Percentiles rank a stretch among this genome's conserved stretches.
Evolutionary conservation across 2,888 invertebrate species (phyloP).

Genomic region (Therioaphis trifolii): DNA sequence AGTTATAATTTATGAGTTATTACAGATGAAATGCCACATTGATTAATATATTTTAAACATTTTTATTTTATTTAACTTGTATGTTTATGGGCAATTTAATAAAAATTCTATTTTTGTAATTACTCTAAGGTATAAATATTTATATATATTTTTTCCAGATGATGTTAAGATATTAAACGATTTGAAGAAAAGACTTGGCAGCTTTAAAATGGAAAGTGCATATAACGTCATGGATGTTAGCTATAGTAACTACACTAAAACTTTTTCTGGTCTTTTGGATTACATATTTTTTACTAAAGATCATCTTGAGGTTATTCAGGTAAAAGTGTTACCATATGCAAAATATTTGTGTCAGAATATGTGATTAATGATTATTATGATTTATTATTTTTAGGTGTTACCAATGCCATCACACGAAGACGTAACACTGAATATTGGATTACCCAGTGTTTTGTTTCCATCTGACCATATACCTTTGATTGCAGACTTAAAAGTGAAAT

Average conservation of each 20-base stretch:
- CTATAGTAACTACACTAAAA: conserved; percentile 43
- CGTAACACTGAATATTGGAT: conserved; percentile 78
- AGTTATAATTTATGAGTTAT: too few relatives aligned
- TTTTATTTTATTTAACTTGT: not conserved
- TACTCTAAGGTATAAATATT: not conserved
- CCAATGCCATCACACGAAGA: conserved; percentile 86
- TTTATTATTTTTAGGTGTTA: conserved; percentile 74
- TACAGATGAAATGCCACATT: too few relatives aligned
- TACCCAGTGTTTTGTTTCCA: conserved; percentile 90
- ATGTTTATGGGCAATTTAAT: not conserved
- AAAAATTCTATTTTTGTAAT: not conserved
- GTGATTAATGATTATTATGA: too few relatives aligned
- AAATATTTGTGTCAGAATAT: not conserved
- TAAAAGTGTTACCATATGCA: not conserved
- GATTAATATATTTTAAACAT: too few relatives aligned
- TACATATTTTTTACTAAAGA: conserved; percentile 50
- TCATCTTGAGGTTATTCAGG: conserved; percentile 54
- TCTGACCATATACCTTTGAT: conserved; percentile 94
- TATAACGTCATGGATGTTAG: not conserved
- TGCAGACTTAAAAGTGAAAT: conserved; percentile 77
- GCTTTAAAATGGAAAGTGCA: conserved; percentile 9
- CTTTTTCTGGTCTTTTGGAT: conserved; percentile 29
- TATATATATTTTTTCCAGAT: conserved; percentile 17
- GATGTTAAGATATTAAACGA: not conserved
- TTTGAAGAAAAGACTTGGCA: conserved; percentile 10